These are phyloP conservation scores for Dioctria rufipes DNA, from an alignment of 2,888 invertebrate species.

Conservation along the genomic window DNA sequence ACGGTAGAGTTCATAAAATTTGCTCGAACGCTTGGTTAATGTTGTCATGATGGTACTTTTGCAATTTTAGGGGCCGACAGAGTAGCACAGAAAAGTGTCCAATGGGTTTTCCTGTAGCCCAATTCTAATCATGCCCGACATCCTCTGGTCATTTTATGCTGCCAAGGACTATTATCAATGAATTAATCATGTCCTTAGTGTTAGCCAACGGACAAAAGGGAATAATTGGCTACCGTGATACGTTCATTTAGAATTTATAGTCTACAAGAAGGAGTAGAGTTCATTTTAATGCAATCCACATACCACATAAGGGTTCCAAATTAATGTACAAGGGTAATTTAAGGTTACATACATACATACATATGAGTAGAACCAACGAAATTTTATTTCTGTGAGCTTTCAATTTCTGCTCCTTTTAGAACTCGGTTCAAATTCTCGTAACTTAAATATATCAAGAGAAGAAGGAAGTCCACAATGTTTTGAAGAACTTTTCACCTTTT, in stretches of 20 bases:
- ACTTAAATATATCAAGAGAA: too few species aligned
- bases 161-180: slow-evolving; percentile 38
- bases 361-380: too few species aligned
- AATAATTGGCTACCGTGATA: slow-evolving; percentile 9
- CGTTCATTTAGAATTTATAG: slow-evolving; percentile 33
- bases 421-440: too few species aligned
- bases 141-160: slow-evolving; percentile 20
- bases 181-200: slow-evolving; percentile 32
- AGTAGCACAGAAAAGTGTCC: not conserved
- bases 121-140: not conserved
- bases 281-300: too few species aligned
- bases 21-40: not conserved
- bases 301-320: too few species aligned
- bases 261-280: too few species aligned
- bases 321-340: too few species aligned
- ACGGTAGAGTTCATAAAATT: not conserved
- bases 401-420: too few species aligned
- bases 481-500: too few species aligned
- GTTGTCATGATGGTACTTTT: not conserved
- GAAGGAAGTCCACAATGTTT: too few species aligned
- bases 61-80: not conserved
- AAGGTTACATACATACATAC: too few species aligned
- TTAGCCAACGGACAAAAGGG: not conserved
- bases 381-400: too few species aligned
- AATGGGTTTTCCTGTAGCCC: not conserved